A percentile compares a stretch with the other conserved stretches of the same genome.
Evolutionary conservation across 2,113 vertebrate genomes (phyloP).

Genomic region (Cygnus buccinator): DNA sequence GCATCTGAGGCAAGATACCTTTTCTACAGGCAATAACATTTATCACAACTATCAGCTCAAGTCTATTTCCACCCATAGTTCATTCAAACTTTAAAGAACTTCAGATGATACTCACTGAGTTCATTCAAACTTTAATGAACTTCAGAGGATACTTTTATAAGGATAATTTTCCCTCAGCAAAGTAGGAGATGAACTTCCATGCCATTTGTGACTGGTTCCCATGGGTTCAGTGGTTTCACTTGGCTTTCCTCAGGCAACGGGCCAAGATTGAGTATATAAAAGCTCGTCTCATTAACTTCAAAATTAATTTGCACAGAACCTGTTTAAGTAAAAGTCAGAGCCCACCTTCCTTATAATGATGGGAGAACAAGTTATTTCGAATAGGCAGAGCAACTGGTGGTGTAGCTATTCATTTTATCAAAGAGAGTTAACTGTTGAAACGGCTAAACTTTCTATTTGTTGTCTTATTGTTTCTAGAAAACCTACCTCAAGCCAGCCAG

Average conservation of each 20-base stretch:
- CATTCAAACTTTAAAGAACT: conserved; percentile 21
- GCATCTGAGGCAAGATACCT: not conserved
- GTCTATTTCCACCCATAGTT: not conserved
- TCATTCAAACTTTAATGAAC: conserved; percentile 20
- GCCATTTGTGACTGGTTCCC: not conserved
- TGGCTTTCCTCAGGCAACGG: not conserved
- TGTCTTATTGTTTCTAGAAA: not conserved
- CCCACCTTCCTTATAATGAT: not conserved
- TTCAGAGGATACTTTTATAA: not conserved
- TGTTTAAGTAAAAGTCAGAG: not conserved
- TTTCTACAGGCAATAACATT: not conserved
- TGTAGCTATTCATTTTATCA: not conserved
- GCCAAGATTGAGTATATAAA: not conserved
- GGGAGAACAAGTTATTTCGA: not conserved
- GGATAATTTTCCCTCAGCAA: not conserved
- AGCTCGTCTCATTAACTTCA: not conserved
- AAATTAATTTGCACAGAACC: not conserved
- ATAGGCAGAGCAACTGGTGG: not conserved
- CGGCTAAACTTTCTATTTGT: not conserved
- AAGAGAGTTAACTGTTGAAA: not conserved
- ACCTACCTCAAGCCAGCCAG: not conserved
- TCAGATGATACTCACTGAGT: not conserved
- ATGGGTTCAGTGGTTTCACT: not conserved
- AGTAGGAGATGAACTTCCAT: not conserved
- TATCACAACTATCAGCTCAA: not conserved